A percentile compares a stretch with the other conserved stretches of the same genome.
Conservation (phyloP, 2,113 vertebrate genomes). For the Thermophis baileyi region DNA sequence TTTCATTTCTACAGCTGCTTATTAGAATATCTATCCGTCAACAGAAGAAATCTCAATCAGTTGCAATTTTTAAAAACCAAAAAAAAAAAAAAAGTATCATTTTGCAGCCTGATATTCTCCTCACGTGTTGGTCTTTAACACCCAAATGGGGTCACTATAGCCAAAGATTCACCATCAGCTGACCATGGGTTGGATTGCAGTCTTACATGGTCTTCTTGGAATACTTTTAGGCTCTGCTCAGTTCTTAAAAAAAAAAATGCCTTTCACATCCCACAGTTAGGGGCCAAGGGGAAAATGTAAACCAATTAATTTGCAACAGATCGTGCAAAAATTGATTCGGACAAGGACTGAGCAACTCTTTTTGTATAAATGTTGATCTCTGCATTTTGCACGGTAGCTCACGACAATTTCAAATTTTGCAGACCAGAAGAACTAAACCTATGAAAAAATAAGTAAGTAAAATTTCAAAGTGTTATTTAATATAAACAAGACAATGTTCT, state of each 20-base stretch:
- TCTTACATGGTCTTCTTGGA: neutral
- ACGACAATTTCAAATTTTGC: constrained; percentile 19
- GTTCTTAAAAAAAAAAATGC: neutral
- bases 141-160: neutral
- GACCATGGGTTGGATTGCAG: neutral
- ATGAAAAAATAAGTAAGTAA: neutral
- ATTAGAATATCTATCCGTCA: neutral
- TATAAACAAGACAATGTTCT: neutral
- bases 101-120: neutral
- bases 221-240: neutral
- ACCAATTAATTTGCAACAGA: constrained; percentile 33
- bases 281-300: constrained; percentile 8
- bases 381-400: neutral
- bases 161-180: neutral
- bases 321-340: constrained; percentile 17
- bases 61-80: neutral
- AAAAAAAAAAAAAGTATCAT: neutral
- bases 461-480: neutral
- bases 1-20: neutral
- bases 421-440: constrained; percentile 7
- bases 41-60: neutral
- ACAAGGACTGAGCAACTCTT: neutral
- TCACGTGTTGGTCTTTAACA: neutral
- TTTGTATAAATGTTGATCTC: constrained; percentile 9
- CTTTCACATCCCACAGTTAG: constrained; percentile 1